Base-by-base conservation (phyloP, 1,140 invertebrate species). In the Drosophila tsacasi region DNA sequence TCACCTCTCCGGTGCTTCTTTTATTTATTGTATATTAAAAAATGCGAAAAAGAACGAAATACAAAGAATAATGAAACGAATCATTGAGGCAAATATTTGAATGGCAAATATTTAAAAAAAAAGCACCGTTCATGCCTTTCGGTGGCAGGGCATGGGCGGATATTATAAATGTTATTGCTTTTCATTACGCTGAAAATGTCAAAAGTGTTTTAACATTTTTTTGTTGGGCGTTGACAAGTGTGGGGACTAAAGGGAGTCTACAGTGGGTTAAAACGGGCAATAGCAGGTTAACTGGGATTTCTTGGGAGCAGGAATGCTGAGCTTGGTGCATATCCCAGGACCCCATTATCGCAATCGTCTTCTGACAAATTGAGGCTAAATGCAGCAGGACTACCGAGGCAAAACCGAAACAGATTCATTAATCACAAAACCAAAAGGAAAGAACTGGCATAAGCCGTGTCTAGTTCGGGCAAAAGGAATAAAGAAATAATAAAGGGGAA, bases 81-180 rank as follows among this genome's bases (percentile, higher is more conserved):
- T 67, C 73, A 68, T 77, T 77, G 63, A 57, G 62, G 61, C 79
- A 81, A 82, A 82, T 82, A 82, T 82, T 82, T 82, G 79, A 82
- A 72, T 77, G 61, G 35, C 35, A 57, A 57, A 57, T 57, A 77
- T 77, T 63, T 80, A 65, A 50, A 69, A 81, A 58, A 44, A 69
- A 50, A n/a, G n/a, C 23, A 54, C 25, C 17, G 39, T 32, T 30
- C 40, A 17, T 55, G 52, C 49, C 49, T 30, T 37, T 37, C 12
- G 52, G 52, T 17, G 59, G 30, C 23, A n/a, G 37, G 21, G 25
- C 37, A n/a, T n/a, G 46, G 42, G 54, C 37, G 54, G 42, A 60
- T 69, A 78, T 82, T 82, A 82, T 77, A 78, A 82, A 82, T 82
- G 79, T 82, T 82, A 82, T 81, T 81, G 79, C 79, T 81, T 77